Evolutionary conservation across 37 sponge, comb jelly and placozoan species (phyloP), one percentile per base, ranked within the genome.

Genomic region (Diacarnus erythraeanus): DNA sequence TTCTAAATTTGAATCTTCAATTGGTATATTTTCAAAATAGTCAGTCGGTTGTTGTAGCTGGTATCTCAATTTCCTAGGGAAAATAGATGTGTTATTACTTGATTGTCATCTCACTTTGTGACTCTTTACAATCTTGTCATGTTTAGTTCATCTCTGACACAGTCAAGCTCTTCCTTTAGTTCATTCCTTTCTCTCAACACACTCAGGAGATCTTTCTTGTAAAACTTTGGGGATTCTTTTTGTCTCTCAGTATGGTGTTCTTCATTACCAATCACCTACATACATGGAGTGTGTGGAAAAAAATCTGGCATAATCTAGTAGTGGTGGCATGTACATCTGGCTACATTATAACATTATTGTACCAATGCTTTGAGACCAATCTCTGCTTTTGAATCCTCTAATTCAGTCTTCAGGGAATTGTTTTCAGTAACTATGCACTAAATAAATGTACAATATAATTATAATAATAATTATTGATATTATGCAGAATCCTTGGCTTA

Each of bases 161-260:
- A 21, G 18, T 80, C 76, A 12, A 92, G 42, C 20, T 83, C 57
- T 56, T 87, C 77, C 59, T 80, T 83, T 37, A 87, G 74, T 64
- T 72, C 77, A 34, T 68, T 77, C 35, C 83, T 83, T 9, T 88
- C 89, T 5, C 57, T 72, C 54, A 92, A 70, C 31, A 92, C 80
- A 23, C 26, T 1, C 3, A 92, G 43, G 12, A 92, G 73, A 33
- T 92, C 92, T 15, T 79, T 47, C 38, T 87, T 83, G 81, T 72
- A 87, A 65, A 76, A 87, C 59, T 74, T 79, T 10, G 92, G 88
- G 9, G 65, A 40, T 25, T 75, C 69, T 29, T 70, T 34, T 41
- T 54, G 39, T 6, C 26, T 6, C 42, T 77, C 30, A 74, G 42
- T 74, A 21, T 2, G 21, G 29, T 47, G 47, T 29, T 27, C 15